Evolutionary conservation across 2,888 invertebrate genomes (phyloP).

Genomic region (Toxonevra muliebris): DNA sequence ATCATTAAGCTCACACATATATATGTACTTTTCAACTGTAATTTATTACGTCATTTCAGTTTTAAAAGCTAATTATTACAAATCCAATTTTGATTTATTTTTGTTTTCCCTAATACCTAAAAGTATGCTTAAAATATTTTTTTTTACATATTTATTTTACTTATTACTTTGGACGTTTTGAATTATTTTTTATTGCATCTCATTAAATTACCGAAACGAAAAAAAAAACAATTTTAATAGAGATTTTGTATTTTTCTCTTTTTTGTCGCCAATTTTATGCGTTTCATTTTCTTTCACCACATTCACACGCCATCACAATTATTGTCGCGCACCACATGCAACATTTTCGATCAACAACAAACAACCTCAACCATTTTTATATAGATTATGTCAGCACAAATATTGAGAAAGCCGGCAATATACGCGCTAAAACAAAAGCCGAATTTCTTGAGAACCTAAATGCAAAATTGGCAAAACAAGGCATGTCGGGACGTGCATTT

Average conservation of each 20-base stretch:
- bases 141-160: no score
- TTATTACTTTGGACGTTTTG: not conserved
- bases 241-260: no score
- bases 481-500: constrained; percentile 71
- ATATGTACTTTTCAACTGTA: no score
- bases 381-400: constrained; percentile 65
- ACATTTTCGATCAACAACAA: constrained; percentile 9
- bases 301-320: constrained; percentile 21
- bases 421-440: constrained; percentile 66
- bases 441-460: constrained; percentile 83
- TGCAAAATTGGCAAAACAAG: constrained; percentile 77
- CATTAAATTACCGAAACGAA: not conserved
- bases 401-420: constrained; percentile 64
- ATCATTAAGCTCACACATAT: no score
- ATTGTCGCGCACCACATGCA: constrained; percentile 10
- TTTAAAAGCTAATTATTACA: no score
- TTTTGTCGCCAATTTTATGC: not conserved
- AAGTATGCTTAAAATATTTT: no score
- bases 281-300: constrained; percentile 34
- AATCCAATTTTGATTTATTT: no score
- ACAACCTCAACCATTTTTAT: constrained; percentile 13
- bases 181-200: constrained; percentile 1
- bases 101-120: no score
- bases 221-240: no score
- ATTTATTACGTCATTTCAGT: no score